Percentiles rank a stretch among this genome's conserved stretches.
These are phyloP conservation scores for Elachura formosa DNA, from an alignment of 2,113 vertebrate species.

Conservation along the genomic window DNA sequence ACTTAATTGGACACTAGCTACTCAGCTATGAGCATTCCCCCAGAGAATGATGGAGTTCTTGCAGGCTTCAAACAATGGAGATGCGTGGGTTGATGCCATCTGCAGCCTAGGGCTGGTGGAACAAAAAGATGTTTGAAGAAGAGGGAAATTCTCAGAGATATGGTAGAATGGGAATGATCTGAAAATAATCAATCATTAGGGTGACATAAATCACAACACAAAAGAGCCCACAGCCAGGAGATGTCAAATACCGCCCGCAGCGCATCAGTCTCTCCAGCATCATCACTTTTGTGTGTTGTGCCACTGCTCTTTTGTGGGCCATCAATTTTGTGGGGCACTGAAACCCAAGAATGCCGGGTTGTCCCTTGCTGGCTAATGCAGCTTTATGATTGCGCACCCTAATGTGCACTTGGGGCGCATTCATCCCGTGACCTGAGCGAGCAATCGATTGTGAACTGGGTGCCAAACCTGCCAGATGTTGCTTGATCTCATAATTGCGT, in stretches of 20 bases:
- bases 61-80: slow-evolving; percentile 82
- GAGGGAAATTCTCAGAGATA: slow-evolving; percentile 77
- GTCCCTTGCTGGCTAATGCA: slow-evolving; percentile 65
- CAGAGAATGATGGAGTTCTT: slow-evolving; percentile 70
- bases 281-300: slow-evolving; percentile 78
- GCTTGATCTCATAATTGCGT: slow-evolving; percentile 75
- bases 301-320: slow-evolving; percentile 60
- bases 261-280: slow-evolving; percentile 76
- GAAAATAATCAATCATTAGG: slow-evolving; percentile 89
- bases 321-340: slow-evolving; percentile 48
- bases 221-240: slow-evolving; percentile 77
- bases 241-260: slow-evolving; percentile 77
- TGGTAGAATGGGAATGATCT: slow-evolving; percentile 81
- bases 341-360: slow-evolving; percentile 60
- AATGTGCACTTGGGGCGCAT: slow-evolving; percentile 69
- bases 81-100: slow-evolving; percentile 93
- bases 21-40: slow-evolving; percentile 46
- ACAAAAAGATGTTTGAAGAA: slow-evolving; percentile 81
- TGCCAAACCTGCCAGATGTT: slow-evolving; percentile 83
- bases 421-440: slow-evolving; percentile 66
- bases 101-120: slow-evolving; percentile 73
- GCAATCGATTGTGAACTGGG: slow-evolving; percentile 55
- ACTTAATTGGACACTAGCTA: slow-evolving; percentile 71
- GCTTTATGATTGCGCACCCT: slow-evolving; percentile 83
- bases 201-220: slow-evolving; percentile 82